Base-by-base conservation (phyloP, 2,888 invertebrate species). In the Pammene fasciana region DNA sequence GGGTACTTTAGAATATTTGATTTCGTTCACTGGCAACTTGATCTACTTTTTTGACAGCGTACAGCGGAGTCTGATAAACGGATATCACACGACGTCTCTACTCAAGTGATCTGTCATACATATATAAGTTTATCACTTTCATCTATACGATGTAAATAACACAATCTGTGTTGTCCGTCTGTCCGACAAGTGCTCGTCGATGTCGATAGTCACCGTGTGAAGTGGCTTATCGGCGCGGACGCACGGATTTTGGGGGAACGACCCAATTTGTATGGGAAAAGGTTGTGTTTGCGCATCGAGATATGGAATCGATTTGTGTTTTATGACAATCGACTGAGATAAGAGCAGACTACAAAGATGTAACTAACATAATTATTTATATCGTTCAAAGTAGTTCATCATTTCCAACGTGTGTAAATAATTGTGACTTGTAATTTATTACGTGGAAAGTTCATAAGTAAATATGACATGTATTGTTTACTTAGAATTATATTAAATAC, bases 131-230 rank as follows among this genome's bases (percentile, higher is more conserved):
- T 70, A 70, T 70, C 70, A 60, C 70, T 70, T 70, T 70, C 70
- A 70, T 70, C 70, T 70, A 62, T 55, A 55, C 34, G 57, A 46
- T 65, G 70, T 70, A 70, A 70, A 65, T 60, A 70, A 46, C 34
- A 65, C 55, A 70, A 65, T 70, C 70, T 34, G 41, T 65, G 65
- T 68, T 50, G 68, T 68, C 61, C 60, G 54, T 64, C 61, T 62
- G 57, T 78, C 79, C 78, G 82, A 82, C 81, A 83, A 81, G 79
- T 84, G 86, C 81, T 82, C 83, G 74, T 26, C 26, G n/a, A 75
- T 82, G 59, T 81, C 81, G 78, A 83, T 84, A 85, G 86, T 85
- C 80, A 74, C 75, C 85, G 86, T 89, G 89, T 85, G 88, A 89
- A 86, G 75, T 48, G 55, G 72, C 79, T 88, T 88, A 88, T 89